A percentile compares a stretch with the other conserved stretches of the same genome.
Evolutionary conservation across 2,113 vertebrate genomes (phyloP).

Genomic region (Melanerpes formicivorus): DNA sequence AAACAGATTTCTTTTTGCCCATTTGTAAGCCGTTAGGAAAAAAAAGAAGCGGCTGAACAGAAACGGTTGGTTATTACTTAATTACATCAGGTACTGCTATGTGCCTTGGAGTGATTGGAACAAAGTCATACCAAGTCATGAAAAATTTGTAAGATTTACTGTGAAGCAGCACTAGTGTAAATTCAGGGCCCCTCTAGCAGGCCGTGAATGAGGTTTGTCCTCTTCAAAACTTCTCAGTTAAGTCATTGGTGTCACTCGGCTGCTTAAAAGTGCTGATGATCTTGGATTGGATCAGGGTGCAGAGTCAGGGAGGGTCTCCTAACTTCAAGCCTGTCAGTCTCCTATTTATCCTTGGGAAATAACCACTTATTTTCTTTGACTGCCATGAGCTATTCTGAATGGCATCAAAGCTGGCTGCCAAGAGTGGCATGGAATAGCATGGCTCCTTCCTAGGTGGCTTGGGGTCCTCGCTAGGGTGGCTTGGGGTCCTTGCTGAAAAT

Average conservation of each 20-base stretch:
- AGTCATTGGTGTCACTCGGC: not conserved
- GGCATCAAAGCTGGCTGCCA: not conserved
- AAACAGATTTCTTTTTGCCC: slow-evolving; percentile 48
- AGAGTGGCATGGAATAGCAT: not conserved
- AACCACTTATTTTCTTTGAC: not conserved
- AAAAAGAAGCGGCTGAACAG: slow-evolving; percentile 5
- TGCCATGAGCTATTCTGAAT: not conserved
- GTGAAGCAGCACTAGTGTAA: slow-evolving; percentile 26
- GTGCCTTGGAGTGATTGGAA: slow-evolving; percentile 37
- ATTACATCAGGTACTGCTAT: slow-evolving; percentile 34
- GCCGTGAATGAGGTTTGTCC: not conserved
- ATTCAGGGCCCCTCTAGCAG: not conserved
- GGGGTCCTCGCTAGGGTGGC: not conserved
- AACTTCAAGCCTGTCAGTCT: not conserved
- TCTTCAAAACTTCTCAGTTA: not conserved
- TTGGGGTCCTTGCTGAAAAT: not conserved
- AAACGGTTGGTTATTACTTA: slow-evolving; percentile 38
- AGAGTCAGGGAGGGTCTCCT: not conserved
- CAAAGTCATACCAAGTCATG: slow-evolving; percentile 47
- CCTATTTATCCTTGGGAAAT: not conserved
- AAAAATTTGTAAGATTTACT: slow-evolving; percentile 47
- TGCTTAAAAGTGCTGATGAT: not conserved
- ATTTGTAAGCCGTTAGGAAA: slow-evolving; percentile 55
- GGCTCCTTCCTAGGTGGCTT: not conserved
- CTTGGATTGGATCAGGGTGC: not conserved